Evolutionary conservation across 2,113 vertebrate species (phyloP), one percentile per base, ranked within the genome.

Genomic region (Gasterosteus aculeatus): DNA sequence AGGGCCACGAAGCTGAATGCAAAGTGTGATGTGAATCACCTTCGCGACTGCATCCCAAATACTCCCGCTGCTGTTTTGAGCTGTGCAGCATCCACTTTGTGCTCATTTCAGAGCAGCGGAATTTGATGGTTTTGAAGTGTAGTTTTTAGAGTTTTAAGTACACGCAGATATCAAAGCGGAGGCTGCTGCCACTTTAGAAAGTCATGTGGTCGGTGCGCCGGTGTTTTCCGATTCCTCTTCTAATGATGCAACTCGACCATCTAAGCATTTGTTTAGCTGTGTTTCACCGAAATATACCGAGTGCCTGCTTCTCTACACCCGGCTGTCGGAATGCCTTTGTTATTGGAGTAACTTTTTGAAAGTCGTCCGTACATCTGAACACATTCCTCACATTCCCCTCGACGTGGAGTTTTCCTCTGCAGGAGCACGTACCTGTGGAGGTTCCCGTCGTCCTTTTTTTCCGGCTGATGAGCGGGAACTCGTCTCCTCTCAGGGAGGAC

Each of bases 391-490:
- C 31, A 76, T 85, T 82, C 26, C 18, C 38, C 42, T 26, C 3
- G n/a, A 38, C 29, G 7, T 33, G 11, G 10, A 56, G n/a, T 31
- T 7, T n/a, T 35, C 44, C 64, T 38, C 22, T 26, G 22, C 41
- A 41, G 54, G 44, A 26, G 15, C 53, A 65, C 87, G 72, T 66
- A 90, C 90, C 83, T 86, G 56, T 31, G 10, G 47, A 83, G 42
- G 54, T 57, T 26, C 26, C 10, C 22, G 51, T 53, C 46, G 51
- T 10, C 9, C 56, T 19, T 49, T 76, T 77, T 76, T 71, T 54
- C 57, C 12, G 39, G 56, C 69, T 44, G 53, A 63, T 26, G 65
- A 60, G 39, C 69, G 66, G 63, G 64, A 65, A 66, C 64, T 5
- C 14, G 46, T 35, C 46, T 15, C 18, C 64, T 33, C n/a, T 10